Evolutionary conservation across 2,113 vertebrate genomes (phyloP), one percentile per base, ranked within the genome.

Genomic region (Cyphomyrus discorhynchus): DNA sequence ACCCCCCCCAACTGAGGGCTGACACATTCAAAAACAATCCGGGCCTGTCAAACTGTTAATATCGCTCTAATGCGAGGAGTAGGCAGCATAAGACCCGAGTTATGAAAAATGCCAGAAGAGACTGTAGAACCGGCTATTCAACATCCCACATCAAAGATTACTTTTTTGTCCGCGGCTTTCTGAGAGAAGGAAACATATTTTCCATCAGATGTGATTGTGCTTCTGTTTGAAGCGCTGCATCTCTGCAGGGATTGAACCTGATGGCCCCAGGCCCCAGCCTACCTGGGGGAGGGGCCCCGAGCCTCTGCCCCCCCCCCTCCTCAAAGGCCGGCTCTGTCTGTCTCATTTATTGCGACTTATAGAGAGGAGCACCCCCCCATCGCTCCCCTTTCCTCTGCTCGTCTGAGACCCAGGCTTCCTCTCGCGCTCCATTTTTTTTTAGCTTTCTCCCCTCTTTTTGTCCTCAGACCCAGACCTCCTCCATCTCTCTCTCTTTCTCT

Each of bases 61-160:
- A 97, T 97, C 96, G 95, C 96, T 96, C 96, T 97, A 97, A 97
- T 96, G 96, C 96, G 96, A 95, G 96, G 96, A 97, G 96, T 96
- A 97, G 96, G 95, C 96, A 95, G 94, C 96, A 94, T 96, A 96
- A 97, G 96, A 96, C 95, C 92, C 95, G 95, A 96, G 96, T 97
- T 96, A 97, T 97, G 96, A 97, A 97, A 97, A 97, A 97, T 96
- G 96, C 97, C 96, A 96, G 95, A 95, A 95, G 96, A 97, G 96
- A 97, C 96, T 96, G 96, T 97, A 97, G 97, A 96, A 97, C 96
- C 96, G 97, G 96, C 97, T 97, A 97, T 97, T 97, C 97, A 97
- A 97, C 96, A 96, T 97, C 96, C 96, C 96, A 96, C 96, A 97
- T 97, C 96, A 97, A 97, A 97, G 97, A 97, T 97, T 97, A 97